Evolutionary conservation across 2,797 vertebrate genomes (phyloP).

Genomic region (Catharus ustulatus): DNA sequence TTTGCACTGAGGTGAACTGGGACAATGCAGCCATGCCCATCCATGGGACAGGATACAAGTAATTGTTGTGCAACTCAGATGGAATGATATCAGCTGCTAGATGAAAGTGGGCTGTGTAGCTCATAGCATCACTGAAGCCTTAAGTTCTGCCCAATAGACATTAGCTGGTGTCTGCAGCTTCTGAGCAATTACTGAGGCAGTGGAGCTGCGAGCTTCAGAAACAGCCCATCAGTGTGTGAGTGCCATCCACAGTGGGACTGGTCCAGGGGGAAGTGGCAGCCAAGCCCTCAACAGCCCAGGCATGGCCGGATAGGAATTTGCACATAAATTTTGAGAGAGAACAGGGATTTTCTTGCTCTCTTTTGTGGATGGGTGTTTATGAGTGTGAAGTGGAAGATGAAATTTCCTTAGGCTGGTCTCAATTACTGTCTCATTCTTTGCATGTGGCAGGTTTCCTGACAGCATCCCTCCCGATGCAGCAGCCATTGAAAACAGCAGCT

Average conservation of each 20-base stretch:
- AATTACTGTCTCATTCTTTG: neutral
- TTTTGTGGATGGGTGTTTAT: neutral
- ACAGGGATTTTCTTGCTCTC: neutral
- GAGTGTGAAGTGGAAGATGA: neutral
- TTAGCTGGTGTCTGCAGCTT: neutral
- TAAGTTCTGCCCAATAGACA: neutral
- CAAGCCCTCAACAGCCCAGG: neutral
- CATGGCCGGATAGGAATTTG: neutral
- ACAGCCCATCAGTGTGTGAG: neutral
- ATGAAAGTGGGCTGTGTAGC: neutral
- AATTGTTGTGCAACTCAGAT: neutral
- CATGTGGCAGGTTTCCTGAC: neutral
- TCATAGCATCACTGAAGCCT: neutral
- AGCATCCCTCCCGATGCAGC: neutral
- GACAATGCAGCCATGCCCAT: neutral
- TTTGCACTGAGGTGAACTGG: neutral
- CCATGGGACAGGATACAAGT: neutral
- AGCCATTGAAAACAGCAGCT: neutral
- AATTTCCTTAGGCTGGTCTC: neutral
- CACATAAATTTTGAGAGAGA: neutral
- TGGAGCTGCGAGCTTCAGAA: neutral
- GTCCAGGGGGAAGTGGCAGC: neutral
- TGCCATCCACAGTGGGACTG: neutral
- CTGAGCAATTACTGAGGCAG: neutral
- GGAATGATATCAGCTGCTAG: neutral